Base-by-base conservation (phyloP, 2,797 vertebrate genomes). In the Pagetopsis macropterus region DNA sequence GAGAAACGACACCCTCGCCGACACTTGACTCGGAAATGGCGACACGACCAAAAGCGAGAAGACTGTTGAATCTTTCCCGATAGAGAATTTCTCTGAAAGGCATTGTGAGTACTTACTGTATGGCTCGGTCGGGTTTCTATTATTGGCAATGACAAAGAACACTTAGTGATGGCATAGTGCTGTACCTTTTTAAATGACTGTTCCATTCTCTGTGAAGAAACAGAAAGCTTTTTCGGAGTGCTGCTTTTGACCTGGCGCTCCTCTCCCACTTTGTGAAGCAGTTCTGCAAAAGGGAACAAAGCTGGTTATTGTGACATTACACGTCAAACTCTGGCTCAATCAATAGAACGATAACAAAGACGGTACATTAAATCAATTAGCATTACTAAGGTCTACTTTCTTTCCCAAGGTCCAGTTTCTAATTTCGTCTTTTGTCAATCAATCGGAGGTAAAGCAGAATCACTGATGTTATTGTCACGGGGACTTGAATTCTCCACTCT, bases 181-280 rank as follows among this genome's bases (percentile, higher is more conserved):
- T 71, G 76, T 96, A 98, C 96, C 96, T 96, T 97, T 88, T 94
- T 94, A 88, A 97, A 92, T 59, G 92, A 95, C 79, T 94, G 89
- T 76, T 92, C 93, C 71, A 93, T 85, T 90, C 88, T 93, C 87
- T 92, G 90, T 76, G 94, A 90, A 79, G 89, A 89, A 82, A 95
- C 86, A 75, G 85, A 87, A 81, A 91, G 91, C 86, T 91, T 96
- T 93, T 94, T 94, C 79, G 91, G 92, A 88, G 91, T 88, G 94
- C 93, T 96, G 90, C 88, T 94, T 85, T 91, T 95, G 92, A 96
- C 89, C 89, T 71, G 93, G 27, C 60, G 91, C 83, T 91, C 87
- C 87, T 94, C 92, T 68, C 48, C 75, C 87, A 94, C 82, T 93
- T 92, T 94, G 89, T 88, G 89, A 91, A 95, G 87, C 72, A 94